Evolutionary conservation across 2,888 invertebrate genomes (phyloP).

Genomic region (Seira musarum): DNA sequence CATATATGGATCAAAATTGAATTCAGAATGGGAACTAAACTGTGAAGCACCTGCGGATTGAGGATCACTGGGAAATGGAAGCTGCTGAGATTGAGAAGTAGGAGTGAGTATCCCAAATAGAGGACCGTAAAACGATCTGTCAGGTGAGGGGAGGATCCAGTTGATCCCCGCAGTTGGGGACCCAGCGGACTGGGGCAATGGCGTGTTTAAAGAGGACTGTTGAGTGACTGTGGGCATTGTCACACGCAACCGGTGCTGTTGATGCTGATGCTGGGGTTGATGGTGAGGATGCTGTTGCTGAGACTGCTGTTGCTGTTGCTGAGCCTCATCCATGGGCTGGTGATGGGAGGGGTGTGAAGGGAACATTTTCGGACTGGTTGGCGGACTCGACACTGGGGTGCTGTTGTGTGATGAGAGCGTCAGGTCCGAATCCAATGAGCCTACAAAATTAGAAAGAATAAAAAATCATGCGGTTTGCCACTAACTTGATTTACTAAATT

Average conservation of each 20-base stretch:
- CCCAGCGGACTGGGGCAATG: slow-evolving; percentile 74
- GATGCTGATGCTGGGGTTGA: slow-evolving; percentile 71
- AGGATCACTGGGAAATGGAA: slow-evolving; percentile 67
- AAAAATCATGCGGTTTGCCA: no score
- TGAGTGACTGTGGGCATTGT: slow-evolving; percentile 71
- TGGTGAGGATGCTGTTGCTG: slow-evolving; percentile 72
- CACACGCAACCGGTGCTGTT: slow-evolving; percentile 67
- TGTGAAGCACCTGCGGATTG: slow-evolving; percentile 65
- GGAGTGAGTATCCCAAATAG: slow-evolving; percentile 79
- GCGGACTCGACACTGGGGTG: slow-evolving; percentile 75
- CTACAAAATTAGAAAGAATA: slow-evolving; percentile 77
- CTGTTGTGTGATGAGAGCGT: slow-evolving; percentile 75
- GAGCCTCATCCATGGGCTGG: slow-evolving; percentile 71
- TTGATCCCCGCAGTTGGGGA: slow-evolving; percentile 75
- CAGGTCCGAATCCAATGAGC: slow-evolving; percentile 72
- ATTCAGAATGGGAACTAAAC: slow-evolving; percentile 67
- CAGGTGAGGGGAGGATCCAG: slow-evolving; percentile 82
- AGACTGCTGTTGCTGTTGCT: slow-evolving; percentile 72
- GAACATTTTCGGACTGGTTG: slow-evolving; percentile 69
- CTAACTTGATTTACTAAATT: no score
- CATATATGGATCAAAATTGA: slow-evolving; percentile 68
- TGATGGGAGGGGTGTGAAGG: slow-evolving; percentile 68
- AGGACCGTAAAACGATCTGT: slow-evolving; percentile 79
- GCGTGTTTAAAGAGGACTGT: slow-evolving; percentile 76
- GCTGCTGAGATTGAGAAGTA: slow-evolving; percentile 71